A percentile compares a stretch with the other conserved stretches of the same genome.
Conservation (phyloP, 2,797 vertebrate species). For the Pipistrellus nathusii region DNA sequence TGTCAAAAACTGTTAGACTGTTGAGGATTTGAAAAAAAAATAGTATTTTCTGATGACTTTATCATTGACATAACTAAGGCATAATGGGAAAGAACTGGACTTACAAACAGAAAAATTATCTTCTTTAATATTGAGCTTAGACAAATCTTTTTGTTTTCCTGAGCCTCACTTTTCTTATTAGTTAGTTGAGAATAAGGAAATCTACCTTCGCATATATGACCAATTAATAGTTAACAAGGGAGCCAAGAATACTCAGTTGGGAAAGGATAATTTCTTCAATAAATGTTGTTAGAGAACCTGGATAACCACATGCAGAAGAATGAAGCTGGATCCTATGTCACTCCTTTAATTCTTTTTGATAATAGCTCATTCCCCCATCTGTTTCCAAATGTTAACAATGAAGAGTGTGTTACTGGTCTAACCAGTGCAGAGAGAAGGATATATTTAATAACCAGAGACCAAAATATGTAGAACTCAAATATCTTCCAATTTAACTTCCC, state of each 20-base stretch:
- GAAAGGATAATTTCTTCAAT: background rate
- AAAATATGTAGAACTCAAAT: background rate
- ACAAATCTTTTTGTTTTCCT: background rate
- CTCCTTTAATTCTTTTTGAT: background rate
- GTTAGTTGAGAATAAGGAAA: background rate
- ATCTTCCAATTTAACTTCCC: background rate
- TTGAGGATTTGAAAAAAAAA: background rate
- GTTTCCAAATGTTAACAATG: conserved; percentile 13
- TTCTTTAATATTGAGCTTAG: background rate
- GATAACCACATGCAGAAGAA: background rate
- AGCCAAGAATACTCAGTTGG: background rate
- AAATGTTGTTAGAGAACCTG: background rate
- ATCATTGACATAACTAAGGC: background rate
- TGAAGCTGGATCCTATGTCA: background rate
- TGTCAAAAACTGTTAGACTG: conserved; percentile 1
- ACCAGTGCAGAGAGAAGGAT: background rate
- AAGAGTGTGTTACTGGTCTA: background rate
- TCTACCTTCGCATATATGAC: background rate
- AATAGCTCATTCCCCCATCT: background rate
- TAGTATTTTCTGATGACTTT: background rate
- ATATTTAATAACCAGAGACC: background rate
- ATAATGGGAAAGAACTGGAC: background rate
- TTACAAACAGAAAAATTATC: background rate
- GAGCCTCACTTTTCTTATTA: background rate
- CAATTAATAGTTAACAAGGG: background rate